Base-by-base conservation (phyloP, 2,888 invertebrate species). In the Zygothrica quintamaculata region DNA sequence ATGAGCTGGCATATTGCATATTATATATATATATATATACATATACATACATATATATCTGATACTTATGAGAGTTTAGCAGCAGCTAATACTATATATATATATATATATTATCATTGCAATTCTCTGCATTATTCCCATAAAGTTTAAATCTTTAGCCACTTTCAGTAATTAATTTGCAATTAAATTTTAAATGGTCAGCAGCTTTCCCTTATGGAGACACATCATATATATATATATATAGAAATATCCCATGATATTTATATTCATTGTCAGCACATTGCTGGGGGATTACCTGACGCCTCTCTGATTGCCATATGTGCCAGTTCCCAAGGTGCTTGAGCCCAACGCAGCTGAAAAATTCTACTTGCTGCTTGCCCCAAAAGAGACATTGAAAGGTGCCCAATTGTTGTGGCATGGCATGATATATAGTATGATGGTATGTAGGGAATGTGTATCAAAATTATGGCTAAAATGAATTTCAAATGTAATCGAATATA, bases 241-340 rank as follows among this genome's bases (percentile, higher is more conserved):
- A 31, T 37, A 47, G 13, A 34, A 33, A 25, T 16, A 13, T 31
- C 31, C 1, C 13, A 34, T 31, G 37, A 36, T 34, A 39, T 52
- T 33, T 13, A 36, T 48, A 47, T 26, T 36, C 50, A 61, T 61
- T 68, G 56, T 68, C 48, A 44, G 62, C 39, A 8, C 44, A n/a
- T n/a, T 29, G 66, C 25, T 39, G 16, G 57, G 71, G 62, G 47
- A 72, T 55, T 58, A 40, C 36, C 48, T 50, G 16, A 67, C 72
- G 52, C 72, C 67, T 58, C 67, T 58, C 42, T 62, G 72, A 72
- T 59, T 72, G 62, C 52, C 67, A 59, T 72, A 68, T 67, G 73
- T 71, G 71, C 61, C 67, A 72, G 72, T 64, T 72, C 72, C 72
- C 72, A 67, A 72, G 72, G 39, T 52, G 34, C 58, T 55, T 44